Conservation (phyloP, 2,888 invertebrate genomes). For the Esperia sulphurella region DNA sequence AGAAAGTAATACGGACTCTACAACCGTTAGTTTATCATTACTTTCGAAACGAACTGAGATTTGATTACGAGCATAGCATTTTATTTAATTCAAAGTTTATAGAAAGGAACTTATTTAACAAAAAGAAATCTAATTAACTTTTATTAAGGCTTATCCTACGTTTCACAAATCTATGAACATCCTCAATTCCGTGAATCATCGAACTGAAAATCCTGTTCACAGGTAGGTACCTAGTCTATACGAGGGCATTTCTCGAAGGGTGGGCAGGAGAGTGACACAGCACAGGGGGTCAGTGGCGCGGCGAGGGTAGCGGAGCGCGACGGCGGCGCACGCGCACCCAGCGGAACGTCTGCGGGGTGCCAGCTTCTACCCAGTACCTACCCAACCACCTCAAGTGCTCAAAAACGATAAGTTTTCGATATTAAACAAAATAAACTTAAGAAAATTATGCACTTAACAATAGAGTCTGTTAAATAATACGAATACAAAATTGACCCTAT, state of each 20-base stretch:
- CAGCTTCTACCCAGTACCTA: conserved; percentile 9
- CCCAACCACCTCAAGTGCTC: background rate
- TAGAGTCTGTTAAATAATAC: no score
- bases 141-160: background rate
- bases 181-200: conserved; percentile 19
- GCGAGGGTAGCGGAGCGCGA: conserved; percentile 43
- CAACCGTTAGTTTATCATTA: no score
- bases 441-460: no score
- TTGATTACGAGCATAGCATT: no score
- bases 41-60: no score
- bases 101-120: no score
- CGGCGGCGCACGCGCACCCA: conserved; percentile 37
- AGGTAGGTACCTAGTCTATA: background rate
- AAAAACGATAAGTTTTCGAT: no score
- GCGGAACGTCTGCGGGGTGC: conserved; percentile 56
- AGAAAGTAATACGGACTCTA: no score
- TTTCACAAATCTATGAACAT: conserved; percentile 10
- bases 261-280: conserved; percentile 16
- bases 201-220: conserved; percentile 32
- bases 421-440: no score
- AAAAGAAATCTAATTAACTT: no score
- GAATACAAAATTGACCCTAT: no score
- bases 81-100: background rate
- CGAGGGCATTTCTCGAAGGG: conserved; percentile 9
- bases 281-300: conserved; percentile 42